phyloP scores from a whole-genome alignment of 2,113 vertebrate species.

The Tenebrosternarchus preto region DNA sequence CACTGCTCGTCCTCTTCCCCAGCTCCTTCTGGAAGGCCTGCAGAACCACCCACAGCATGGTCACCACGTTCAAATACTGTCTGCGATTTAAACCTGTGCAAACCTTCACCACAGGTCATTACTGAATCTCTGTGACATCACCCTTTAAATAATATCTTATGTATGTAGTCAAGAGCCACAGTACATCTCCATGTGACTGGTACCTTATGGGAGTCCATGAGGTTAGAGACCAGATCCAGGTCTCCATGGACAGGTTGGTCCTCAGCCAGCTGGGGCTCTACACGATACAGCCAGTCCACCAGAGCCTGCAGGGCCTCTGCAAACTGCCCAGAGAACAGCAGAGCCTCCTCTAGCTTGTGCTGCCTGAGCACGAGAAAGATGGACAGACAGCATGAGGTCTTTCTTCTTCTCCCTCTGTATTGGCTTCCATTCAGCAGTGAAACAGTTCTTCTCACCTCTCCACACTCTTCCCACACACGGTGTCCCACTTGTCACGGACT shows the following conservation, averaged over 20 bases:
- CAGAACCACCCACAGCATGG: background rate
- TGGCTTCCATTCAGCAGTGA: background rate
- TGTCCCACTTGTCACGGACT: constrained; percentile 98
- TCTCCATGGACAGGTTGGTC: constrained; percentile 96
- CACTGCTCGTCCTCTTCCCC: constrained; percentile 90
- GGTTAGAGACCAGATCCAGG: constrained; percentile 95
- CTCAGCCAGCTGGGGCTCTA: constrained; percentile 94
- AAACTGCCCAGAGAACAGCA: constrained; percentile 98
- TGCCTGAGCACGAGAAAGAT: constrained; percentile 76
- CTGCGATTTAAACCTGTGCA: background rate
- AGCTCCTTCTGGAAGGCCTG: constrained; percentile 98
- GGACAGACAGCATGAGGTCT: background rate
- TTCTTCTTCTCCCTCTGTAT: background rate
- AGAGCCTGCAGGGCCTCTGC: constrained; percentile 94
- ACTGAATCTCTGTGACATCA: too few relatives aligned
- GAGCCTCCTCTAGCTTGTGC: constrained; percentile 97
- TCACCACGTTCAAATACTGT: background rate
- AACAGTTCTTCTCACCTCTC: constrained; percentile 79
- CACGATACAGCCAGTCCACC: constrained; percentile 97
- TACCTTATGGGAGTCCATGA: constrained; percentile 98
- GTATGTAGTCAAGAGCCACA: background rate
- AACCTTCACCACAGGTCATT: background rate
- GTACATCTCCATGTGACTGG: background rate
- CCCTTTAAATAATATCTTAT: background rate
- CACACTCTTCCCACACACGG: constrained; percentile 96